A percentile compares a stretch with the other conserved stretches of the same genome.
These are phyloP conservation scores for Cheilosia vernalis DNA, from an alignment of 2,888 invertebrate genomes.

Conservation along the genomic window DNA sequence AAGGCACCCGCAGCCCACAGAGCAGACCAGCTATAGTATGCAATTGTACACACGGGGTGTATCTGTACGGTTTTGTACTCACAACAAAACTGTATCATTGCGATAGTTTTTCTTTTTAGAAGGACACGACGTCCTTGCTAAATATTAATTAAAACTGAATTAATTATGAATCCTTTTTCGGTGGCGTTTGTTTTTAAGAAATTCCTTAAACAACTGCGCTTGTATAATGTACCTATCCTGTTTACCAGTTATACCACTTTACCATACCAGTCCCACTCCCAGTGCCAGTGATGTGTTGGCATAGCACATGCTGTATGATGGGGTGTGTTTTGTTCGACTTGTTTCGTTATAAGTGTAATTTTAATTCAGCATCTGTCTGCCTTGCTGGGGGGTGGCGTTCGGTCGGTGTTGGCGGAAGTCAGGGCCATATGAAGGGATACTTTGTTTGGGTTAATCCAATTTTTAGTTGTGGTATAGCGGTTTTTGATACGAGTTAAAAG, in stretches of 20 bases:
- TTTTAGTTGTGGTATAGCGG: slow-evolving; percentile 48
- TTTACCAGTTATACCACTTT: no score
- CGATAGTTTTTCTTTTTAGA: slow-evolving; percentile 60
- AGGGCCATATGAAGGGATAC: slow-evolving; percentile 30
- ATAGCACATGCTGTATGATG: neutral
- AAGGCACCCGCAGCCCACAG: no score
- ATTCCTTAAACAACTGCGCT: slow-evolving; percentile 42
- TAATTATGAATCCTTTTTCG: slow-evolving; percentile 67
- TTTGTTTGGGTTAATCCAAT: slow-evolving; percentile 53
- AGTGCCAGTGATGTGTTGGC: neutral
- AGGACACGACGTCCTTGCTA: slow-evolving; percentile 79
- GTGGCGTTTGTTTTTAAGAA: slow-evolving; percentile 36
- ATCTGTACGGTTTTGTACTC: neutral
- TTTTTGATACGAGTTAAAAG: slow-evolving; percentile 23
- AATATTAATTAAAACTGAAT: slow-evolving; percentile 80
- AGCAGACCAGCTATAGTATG: slow-evolving; percentile 5
- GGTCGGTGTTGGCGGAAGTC: no score
- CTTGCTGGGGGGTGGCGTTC: neutral
- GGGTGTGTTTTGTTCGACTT: slow-evolving; percentile 36
- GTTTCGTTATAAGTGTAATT: slow-evolving; percentile 44
- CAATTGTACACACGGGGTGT: slow-evolving; percentile 26
- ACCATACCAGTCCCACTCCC: no score
- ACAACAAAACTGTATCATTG: slow-evolving; percentile 50
- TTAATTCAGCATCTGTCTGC: slow-evolving; percentile 47
- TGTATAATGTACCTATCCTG: no score